Evolutionary conservation across 2,113 vertebrate species (phyloP).

Genomic region (Microtus richardsoni): DNA sequence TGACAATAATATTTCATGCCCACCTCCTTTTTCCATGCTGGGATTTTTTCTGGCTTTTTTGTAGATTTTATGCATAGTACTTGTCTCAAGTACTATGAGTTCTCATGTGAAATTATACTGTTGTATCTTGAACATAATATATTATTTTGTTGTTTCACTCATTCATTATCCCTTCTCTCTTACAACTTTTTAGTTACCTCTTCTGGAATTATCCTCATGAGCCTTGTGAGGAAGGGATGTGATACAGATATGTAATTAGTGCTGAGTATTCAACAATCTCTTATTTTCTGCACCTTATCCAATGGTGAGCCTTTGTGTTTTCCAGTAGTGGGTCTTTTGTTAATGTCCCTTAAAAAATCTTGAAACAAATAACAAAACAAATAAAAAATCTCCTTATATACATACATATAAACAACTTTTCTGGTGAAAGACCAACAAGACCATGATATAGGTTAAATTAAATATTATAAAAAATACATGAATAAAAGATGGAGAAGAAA

Average conservation of each 20-base stretch:
- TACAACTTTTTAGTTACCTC: not conserved
- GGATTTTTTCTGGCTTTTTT: not conserved
- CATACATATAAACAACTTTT: not conserved
- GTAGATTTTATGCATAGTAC: not conserved
- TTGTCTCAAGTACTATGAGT: not conserved
- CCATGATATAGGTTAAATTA: not conserved
- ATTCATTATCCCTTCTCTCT: not conserved
- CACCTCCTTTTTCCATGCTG: not conserved
- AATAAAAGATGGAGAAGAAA: not conserved
- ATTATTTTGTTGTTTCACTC: not conserved
- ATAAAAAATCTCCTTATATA: not conserved
- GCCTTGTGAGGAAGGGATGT: too few relatives aligned
- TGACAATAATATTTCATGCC: not conserved
- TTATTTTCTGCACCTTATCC: not conserved
- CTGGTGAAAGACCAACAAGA: not conserved
- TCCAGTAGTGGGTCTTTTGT: not conserved
- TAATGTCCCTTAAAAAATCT: not conserved
- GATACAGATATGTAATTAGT: not conserved
- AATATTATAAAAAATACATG: not conserved
- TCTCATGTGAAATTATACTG: not conserved
- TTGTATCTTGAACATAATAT: not conserved
- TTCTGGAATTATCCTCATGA: not conserved
- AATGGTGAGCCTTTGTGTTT: not conserved
- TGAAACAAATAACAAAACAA: not conserved
- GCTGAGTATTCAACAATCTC: not conserved